Conservation (phyloP, 2,797 vertebrate genomes). For the Huso huso region DNA sequence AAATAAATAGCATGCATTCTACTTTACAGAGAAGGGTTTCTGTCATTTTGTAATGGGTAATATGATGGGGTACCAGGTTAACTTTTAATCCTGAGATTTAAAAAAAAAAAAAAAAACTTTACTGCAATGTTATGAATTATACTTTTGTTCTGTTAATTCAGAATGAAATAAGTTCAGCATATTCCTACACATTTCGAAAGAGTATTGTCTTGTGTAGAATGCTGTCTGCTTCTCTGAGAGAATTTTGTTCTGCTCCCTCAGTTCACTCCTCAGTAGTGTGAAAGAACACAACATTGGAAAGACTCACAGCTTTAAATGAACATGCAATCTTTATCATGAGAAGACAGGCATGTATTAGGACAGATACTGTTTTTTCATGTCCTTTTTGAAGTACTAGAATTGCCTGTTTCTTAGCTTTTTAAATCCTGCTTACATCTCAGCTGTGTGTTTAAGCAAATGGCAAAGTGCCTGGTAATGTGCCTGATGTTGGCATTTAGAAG, state of each 20-base stretch:
- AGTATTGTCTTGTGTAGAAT: constrained; percentile 20
- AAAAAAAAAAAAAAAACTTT: too few species aligned
- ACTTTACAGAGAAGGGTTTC: too few species aligned
- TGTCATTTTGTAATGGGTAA: too few species aligned
- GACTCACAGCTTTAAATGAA: neutral
- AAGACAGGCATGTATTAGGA: neutral
- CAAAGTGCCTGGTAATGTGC: too few species aligned
- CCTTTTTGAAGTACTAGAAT: constrained; percentile 2
- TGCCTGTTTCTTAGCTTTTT: constrained; percentile 7
- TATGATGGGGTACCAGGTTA: too few species aligned
- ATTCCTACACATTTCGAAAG: too few species aligned
- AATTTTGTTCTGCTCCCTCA: constrained; percentile 16
- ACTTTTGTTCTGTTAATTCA: too few species aligned
- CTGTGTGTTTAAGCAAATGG: neutral
- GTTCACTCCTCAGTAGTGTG: constrained; percentile 1
- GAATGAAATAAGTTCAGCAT: too few species aligned
- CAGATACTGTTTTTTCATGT: constrained; percentile 1
- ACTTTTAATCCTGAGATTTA: too few species aligned
- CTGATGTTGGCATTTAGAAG: too few species aligned
- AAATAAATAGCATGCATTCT: too few species aligned
- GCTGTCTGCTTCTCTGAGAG: constrained; percentile 34
- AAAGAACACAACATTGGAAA: neutral
- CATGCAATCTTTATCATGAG: neutral
- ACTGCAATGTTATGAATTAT: too few species aligned
- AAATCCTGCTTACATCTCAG: neutral